Evolutionary conservation across 2,113 vertebrate genomes (phyloP).

Genomic region (Marmota flaviventris): DNA sequence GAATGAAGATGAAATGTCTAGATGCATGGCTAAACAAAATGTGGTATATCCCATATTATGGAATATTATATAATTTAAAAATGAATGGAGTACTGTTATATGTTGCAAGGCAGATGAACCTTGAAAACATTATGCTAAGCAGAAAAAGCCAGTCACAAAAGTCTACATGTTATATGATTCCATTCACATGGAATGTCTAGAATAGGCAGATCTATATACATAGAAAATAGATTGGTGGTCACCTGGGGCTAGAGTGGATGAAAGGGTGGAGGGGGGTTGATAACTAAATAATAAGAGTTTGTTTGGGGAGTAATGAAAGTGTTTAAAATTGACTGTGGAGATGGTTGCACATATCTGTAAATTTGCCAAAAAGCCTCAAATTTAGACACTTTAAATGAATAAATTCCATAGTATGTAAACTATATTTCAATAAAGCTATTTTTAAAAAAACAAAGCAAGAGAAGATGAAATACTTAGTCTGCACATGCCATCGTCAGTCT

Average conservation of each 20-base stretch:
- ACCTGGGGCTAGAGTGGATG: too few relatives aligned
- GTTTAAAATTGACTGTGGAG: background rate
- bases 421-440: slow-evolving; percentile 16
- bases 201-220: background rate
- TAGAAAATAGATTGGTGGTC: background rate
- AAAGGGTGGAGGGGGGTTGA: too few relatives aligned
- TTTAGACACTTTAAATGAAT: background rate
- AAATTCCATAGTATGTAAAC: background rate
- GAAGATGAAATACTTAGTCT: background rate
- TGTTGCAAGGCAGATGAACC: background rate
- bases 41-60: background rate
- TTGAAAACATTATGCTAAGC: background rate
- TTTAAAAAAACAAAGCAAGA: background rate
- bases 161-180: background rate
- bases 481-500: background rate
- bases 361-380: background rate
- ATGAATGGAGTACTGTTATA: background rate
- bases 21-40: background rate
- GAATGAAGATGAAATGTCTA: background rate
- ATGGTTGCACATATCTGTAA: background rate
- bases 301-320: background rate
- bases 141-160: background rate
- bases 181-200: background rate
- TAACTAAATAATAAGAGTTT: background rate
- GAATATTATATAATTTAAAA: background rate